Conservation (phyloP, 2,888 invertebrate species). For the Drosophila falleni region DNA sequence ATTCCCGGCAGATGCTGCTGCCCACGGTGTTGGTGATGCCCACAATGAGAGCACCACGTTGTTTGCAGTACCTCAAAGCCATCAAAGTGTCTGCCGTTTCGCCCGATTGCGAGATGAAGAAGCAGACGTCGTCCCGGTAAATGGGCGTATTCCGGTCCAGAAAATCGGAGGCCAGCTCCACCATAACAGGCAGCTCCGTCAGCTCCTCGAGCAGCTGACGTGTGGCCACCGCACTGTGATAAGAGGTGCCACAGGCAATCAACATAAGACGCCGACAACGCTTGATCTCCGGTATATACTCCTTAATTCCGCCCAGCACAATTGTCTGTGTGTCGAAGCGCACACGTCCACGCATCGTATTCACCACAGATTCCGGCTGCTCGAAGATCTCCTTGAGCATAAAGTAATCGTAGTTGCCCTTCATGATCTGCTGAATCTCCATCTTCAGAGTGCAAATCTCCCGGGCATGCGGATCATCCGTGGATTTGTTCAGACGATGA, state of each 20-base stretch:
- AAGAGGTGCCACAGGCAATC: slow-evolving; percentile 99
- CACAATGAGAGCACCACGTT: slow-evolving; percentile 97
- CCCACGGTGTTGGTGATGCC: slow-evolving; percentile 99
- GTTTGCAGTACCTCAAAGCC: slow-evolving; percentile 98
- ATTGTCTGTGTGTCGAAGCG: slow-evolving; percentile 95
- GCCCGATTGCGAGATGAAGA: slow-evolving; percentile 99
- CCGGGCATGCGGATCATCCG: slow-evolving; percentile 94
- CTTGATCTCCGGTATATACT: slow-evolving; percentile 98
- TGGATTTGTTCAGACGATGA: slow-evolving; percentile 93
- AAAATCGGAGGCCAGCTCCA: slow-evolving; percentile 99
- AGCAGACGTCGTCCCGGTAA: slow-evolving; percentile 99
- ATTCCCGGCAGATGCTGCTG: slow-evolving; percentile 98
- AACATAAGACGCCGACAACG: slow-evolving; percentile 97
- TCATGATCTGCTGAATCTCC: slow-evolving; percentile 99
- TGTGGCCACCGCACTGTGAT: slow-evolving; percentile 98
- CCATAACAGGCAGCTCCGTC: slow-evolving; percentile 99
- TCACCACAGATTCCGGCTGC: slow-evolving; percentile 99
- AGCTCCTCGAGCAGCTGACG: slow-evolving; percentile 97
- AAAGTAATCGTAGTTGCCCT: slow-evolving; percentile 98
- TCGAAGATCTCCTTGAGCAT: slow-evolving; percentile 99
- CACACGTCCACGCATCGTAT: slow-evolving; percentile 99
- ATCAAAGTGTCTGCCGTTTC: slow-evolving; percentile 98
- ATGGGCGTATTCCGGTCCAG: slow-evolving; percentile 98
- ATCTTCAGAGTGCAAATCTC: slow-evolving; percentile 98
- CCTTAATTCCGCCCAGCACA: slow-evolving; percentile 97